phyloP scores from a whole-genome alignment of 2,888 invertebrate species.

The Tholera decimalis region DNA sequence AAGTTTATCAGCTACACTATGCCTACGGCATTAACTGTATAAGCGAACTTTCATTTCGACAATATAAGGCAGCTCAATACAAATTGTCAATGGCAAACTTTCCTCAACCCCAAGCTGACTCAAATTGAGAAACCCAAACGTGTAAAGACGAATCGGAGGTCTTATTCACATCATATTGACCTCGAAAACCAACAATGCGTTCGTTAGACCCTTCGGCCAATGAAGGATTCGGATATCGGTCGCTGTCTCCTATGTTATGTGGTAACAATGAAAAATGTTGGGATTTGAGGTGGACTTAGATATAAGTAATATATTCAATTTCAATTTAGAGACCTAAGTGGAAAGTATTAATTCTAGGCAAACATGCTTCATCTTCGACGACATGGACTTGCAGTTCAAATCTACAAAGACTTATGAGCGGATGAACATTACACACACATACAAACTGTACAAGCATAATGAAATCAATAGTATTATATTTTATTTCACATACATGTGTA shows the following conservation, averaged over 20 bases:
- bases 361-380: too few relatives aligned
- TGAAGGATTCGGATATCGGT: slow-evolving; percentile 65
- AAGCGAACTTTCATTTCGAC: neutral
- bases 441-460: too few relatives aligned
- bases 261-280: slow-evolving; percentile 61
- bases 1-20: neutral
- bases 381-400: too few relatives aligned
- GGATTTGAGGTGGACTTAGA: slow-evolving; percentile 55
- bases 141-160: slow-evolving; percentile 62
- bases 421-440: too few relatives aligned
- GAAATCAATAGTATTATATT: too few relatives aligned
- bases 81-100: slow-evolving; percentile 51
- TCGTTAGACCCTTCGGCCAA: slow-evolving; percentile 71
- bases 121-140: slow-evolving; percentile 67
- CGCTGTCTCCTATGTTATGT: slow-evolving; percentile 53
- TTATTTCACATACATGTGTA: too few relatives aligned
- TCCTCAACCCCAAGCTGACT: slow-evolving; percentile 51
- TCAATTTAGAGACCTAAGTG: too few relatives aligned
- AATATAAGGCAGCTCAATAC: slow-evolving; percentile 31
- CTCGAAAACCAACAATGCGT: slow-evolving; percentile 69
- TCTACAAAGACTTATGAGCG: too few relatives aligned
- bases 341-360: too few relatives aligned
- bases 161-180: slow-evolving; percentile 71
- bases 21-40: neutral
- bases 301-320: too few relatives aligned